phyloP scores from a whole-genome alignment of 2,888 invertebrate genomes.

The Pachliopta kotzebuea region DNA sequence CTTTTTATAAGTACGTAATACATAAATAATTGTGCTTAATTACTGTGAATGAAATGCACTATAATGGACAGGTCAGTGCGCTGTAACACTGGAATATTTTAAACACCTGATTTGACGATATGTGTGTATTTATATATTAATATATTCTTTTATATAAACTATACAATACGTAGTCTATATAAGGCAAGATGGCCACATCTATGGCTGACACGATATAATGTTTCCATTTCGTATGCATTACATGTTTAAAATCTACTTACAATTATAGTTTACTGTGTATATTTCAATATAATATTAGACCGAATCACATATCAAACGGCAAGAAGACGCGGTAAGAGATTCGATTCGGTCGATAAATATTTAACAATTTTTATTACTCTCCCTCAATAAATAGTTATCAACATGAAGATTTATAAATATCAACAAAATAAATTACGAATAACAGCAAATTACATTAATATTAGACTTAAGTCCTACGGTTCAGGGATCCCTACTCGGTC shows the following conservation, averaged over 20 bases:
- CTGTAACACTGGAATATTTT: conserved; percentile 42
- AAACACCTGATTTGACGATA: conserved; percentile 52
- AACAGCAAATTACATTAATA: conserved; percentile 76
- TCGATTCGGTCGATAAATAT: conserved; percentile 70
- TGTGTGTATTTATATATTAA: conserved; percentile 49
- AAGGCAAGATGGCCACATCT: conserved; percentile 77
- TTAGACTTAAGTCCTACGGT: conserved; percentile 61
- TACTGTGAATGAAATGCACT: conserved; percentile 76
- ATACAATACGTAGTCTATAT: conserved; percentile 44
- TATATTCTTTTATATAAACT: conserved; percentile 43
- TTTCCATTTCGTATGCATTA: conserved; percentile 59
- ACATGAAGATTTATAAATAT: conserved; percentile 81
- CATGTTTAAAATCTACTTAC: conserved; percentile 63
- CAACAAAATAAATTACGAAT: conserved; percentile 81
- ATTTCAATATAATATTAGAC: conserved; percentile 66
- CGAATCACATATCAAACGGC: conserved; percentile 53
- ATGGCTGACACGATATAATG: conserved; percentile 66
- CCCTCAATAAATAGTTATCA: conserved; percentile 79
- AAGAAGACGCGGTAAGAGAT: conserved; percentile 47
- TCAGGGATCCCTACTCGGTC: conserved; percentile 61
- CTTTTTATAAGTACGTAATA: conserved; percentile 57
- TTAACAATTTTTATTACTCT: conserved; percentile 75
- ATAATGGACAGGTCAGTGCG: conserved; percentile 65
- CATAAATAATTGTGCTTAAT: conserved; percentile 74
- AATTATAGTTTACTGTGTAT: conserved; percentile 61